Conservation (phyloP, 2,113 vertebrate species). For the Oreochromis aureus region DNA sequence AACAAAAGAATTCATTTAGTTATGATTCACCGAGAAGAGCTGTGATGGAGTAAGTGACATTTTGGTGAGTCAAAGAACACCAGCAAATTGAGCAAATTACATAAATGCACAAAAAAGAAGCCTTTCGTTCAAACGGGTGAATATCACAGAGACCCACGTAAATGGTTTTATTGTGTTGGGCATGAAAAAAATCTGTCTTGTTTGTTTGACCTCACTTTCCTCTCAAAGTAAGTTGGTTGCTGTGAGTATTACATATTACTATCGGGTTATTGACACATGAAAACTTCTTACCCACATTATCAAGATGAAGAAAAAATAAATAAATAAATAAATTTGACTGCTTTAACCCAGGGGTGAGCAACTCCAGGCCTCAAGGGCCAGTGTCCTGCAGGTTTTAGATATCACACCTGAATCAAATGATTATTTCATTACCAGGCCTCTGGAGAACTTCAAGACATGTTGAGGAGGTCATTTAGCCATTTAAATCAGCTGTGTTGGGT, state of each 20-base stretch:
- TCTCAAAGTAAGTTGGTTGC: not conserved
- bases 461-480: not conserved
- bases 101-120: not conserved
- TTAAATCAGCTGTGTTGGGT: fast-evolving
- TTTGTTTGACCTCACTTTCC: not conserved
- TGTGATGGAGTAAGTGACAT: not conserved
- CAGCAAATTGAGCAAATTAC: not conserved
- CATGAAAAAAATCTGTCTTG: not conserved
- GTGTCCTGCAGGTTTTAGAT: fast-evolving
- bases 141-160: not conserved
- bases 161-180: not conserved
- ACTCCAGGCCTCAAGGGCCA: not conserved
- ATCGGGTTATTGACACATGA: not conserved
- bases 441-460: not conserved
- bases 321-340: not conserved
- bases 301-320: fast-evolving
- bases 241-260: not conserved
- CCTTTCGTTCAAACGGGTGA: not conserved
- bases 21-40: not conserved
- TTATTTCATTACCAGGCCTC: not conserved
- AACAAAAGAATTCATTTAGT: not conserved
- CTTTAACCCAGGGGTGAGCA: fast-evolving
- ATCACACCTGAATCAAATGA: not conserved
- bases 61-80: not conserved
- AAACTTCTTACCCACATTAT: not conserved